A percentile compares a stretch with the other conserved stretches of the same genome.
phyloP scores from a whole-genome alignment of 2,888 invertebrate genomes.

The Quadroppia sp. region DNA sequence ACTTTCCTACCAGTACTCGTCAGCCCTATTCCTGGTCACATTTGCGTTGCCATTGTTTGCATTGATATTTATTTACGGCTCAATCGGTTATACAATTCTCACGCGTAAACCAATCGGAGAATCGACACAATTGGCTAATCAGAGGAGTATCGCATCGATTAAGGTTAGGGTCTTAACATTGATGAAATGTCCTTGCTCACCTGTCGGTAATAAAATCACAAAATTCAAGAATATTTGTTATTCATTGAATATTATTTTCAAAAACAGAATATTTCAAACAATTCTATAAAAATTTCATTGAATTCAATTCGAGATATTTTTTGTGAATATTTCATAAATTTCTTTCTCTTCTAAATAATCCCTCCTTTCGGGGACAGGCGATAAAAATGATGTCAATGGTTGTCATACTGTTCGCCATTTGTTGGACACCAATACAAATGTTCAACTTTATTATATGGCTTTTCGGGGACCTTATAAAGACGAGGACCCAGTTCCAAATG shows the following conservation, averaged over 20 bases:
- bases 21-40: background rate
- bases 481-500: slow-evolving; percentile 24
- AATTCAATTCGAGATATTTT: no score
- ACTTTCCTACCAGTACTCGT: background rate
- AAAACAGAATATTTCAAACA: no score
- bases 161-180: background rate
- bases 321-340: no score
- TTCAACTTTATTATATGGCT: slow-evolving; percentile 49
- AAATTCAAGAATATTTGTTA: no score
- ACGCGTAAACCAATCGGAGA: slow-evolving; percentile 7
- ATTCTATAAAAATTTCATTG: no score
- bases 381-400: slow-evolving; percentile 48
- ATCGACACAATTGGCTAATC: background rate
- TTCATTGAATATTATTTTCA: no score
- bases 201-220: background rate
- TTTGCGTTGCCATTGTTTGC: slow-evolving; percentile 18
- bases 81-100: slow-evolving; percentile 14
- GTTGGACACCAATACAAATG: slow-evolving; percentile 53
- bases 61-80: slow-evolving; percentile 21
- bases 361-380: no score
- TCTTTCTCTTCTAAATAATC: no score
- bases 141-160: background rate
- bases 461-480: slow-evolving; percentile 10
- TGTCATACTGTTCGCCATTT: slow-evolving; percentile 46
- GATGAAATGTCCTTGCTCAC: background rate